Evolutionary conservation across 2,113 vertebrate genomes (phyloP).

Genomic region (Trochalopteron elliotii): DNA sequence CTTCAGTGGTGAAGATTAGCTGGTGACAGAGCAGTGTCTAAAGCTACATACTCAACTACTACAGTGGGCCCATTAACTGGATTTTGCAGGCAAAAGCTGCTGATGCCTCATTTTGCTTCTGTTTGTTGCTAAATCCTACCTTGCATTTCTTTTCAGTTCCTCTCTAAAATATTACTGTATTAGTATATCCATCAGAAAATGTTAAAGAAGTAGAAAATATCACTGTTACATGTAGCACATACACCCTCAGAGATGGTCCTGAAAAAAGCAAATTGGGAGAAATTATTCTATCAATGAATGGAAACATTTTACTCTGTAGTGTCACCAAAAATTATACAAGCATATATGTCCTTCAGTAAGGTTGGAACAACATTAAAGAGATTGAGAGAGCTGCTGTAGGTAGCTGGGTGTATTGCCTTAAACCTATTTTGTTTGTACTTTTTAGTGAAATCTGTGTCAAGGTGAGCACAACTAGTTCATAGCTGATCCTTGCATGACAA

Average conservation of each 20-base stretch:
- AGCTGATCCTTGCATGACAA: not conserved
- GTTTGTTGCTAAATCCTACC: not conserved
- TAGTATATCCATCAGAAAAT: conserved; percentile 38
- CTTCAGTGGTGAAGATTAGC: not conserved
- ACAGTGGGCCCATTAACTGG: not conserved
- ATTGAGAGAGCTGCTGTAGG: conserved; percentile 24
- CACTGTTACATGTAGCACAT: conserved; percentile 17
- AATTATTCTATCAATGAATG: conserved; percentile 23
- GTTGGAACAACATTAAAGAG: not conserved
- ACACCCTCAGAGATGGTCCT: conserved; percentile 16
- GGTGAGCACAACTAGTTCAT: not conserved
- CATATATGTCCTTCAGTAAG: not conserved
- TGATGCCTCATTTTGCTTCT: not conserved
- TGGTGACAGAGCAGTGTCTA: not conserved
- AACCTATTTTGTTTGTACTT: not conserved
- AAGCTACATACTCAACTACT: not conserved
- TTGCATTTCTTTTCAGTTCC: conserved; percentile 24
- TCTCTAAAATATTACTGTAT: conserved; percentile 15
- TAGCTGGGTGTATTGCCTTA: not conserved
- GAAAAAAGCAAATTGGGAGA: conserved; percentile 19
- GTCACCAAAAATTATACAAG: conserved; percentile 15
- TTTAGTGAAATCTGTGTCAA: not conserved
- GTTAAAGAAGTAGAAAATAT: conserved; percentile 41
- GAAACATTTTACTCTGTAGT: not conserved
- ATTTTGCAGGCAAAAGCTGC: not conserved